Evolutionary conservation across 2,797 vertebrate species (phyloP).

Genomic region (Microctenopoma stevenorrisi): DNA sequence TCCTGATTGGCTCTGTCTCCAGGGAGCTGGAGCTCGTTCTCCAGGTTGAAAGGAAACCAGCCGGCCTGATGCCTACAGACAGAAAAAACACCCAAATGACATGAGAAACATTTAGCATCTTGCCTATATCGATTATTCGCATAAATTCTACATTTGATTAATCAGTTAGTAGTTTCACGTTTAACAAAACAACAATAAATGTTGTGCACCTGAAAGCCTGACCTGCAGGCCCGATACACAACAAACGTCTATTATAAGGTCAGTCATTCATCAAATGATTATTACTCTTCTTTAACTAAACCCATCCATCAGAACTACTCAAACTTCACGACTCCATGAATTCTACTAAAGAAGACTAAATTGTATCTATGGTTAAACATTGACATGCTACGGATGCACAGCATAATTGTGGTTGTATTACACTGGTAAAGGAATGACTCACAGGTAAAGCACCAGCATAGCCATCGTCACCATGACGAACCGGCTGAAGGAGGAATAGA

Average conservation of each 20-base stretch:
- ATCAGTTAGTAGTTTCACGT: neutral
- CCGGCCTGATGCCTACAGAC: slow-evolving; percentile 91
- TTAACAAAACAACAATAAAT: too few species aligned
- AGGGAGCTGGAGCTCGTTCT: slow-evolving; percentile 87
- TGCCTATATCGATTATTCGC: neutral
- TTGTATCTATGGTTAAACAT: too few species aligned
- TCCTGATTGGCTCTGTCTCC: slow-evolving; percentile 85
- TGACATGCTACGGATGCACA: too few species aligned
- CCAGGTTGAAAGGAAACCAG: slow-evolving; percentile 95
- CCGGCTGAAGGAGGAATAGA: slow-evolving; percentile 96
- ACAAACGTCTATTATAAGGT: too few species aligned
- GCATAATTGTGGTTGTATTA: too few species aligned
- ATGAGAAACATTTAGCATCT: neutral
- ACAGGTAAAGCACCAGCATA: slow-evolving; percentile 96
- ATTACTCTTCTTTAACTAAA: too few species aligned
- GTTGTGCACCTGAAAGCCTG: too few species aligned
- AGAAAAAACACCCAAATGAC: neutral
- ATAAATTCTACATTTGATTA: neutral
- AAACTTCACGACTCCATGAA: too few species aligned
- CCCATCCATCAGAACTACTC: too few species aligned
- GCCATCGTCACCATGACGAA: slow-evolving; percentile 96
- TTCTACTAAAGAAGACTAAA: too few species aligned
- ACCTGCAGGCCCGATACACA: too few species aligned
- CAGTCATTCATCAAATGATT: too few species aligned
- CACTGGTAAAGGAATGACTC: slow-evolving; percentile 72